These are phyloP conservation scores for Eristalis tenax DNA, from an alignment of 2,888 invertebrate genomes.

Conservation along the genomic window DNA sequence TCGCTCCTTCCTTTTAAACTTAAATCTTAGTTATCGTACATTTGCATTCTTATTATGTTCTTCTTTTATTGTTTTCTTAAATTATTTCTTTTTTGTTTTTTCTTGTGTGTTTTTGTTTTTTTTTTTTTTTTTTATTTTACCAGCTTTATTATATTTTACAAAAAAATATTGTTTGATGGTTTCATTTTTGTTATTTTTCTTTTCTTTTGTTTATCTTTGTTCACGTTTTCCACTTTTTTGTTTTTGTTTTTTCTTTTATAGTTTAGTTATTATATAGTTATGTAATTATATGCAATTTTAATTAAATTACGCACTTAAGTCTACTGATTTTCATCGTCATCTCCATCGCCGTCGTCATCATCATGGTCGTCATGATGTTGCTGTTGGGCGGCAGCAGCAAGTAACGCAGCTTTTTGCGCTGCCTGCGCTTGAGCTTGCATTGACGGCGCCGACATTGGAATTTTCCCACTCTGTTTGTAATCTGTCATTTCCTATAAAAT, in stretches of 20 bases:
- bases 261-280: slow-evolving; percentile 54
- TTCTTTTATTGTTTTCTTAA: slow-evolving; percentile 42
- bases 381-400: slow-evolving; percentile 79
- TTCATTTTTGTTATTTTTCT: slow-evolving; percentile 51
- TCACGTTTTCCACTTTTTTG: slow-evolving; percentile 59
- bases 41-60: slow-evolving; percentile 57
- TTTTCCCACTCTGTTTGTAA: slow-evolving; percentile 81
- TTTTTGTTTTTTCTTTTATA: slow-evolving; percentile 38
- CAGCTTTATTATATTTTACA: slow-evolving; percentile 70
- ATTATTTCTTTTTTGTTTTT: slow-evolving; percentile 45
- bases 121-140: slow-evolving; percentile 48
- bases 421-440: slow-evolving; percentile 80
- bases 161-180: slow-evolving; percentile 71
- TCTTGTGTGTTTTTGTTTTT: slow-evolving; percentile 24
- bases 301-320: slow-evolving; percentile 78
- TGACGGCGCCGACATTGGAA: slow-evolving; percentile 81
- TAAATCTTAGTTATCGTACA: slow-evolving; percentile 67
- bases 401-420: slow-evolving; percentile 80
- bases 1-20: slow-evolving; percentile 50
- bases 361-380: slow-evolving; percentile 80
- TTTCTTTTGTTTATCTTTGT: slow-evolving; percentile 60
- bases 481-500: slow-evolving; percentile 81
- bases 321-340: slow-evolving; percentile 82
- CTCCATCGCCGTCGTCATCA: slow-evolving; percentile 81
- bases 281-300: slow-evolving; percentile 66